These are phyloP conservation scores for Lacerta viridis DNA, from an alignment of 2,797 vertebrate genomes.

Conservation along the genomic window DNA sequence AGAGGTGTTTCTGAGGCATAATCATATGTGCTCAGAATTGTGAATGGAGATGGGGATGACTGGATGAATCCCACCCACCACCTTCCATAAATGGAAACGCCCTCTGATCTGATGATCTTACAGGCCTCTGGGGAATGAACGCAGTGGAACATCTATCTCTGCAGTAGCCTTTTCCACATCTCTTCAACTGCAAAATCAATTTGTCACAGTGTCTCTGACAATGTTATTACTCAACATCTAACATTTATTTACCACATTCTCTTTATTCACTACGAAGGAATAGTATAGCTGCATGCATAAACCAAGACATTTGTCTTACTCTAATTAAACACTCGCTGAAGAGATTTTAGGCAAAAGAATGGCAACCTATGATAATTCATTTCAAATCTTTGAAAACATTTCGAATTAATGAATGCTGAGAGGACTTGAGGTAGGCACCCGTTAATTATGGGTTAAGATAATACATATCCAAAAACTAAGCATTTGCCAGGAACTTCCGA, in stretches of 20 bases:
- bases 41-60: neutral
- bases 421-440: neutral
- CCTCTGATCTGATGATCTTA: neutral
- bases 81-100: neutral
- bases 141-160: no score
- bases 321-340: neutral
- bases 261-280: neutral
- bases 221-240: neutral
- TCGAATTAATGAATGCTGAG: slow-evolving; percentile 26
- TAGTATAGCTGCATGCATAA: slow-evolving; percentile 24
- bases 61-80: neutral
- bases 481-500: neutral
- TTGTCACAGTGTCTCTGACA: neutral
- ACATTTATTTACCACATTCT: neutral
- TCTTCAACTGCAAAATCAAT: neutral
- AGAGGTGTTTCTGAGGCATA: neutral
- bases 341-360: slow-evolving; percentile 17
- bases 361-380: neutral
- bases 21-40: neutral
- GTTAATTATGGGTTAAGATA: neutral
- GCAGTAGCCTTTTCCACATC: neutral
- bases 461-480: neutral
- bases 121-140: neutral
- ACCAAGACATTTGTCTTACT: neutral
- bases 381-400: slow-evolving; percentile 3